Base-by-base conservation (phyloP, 2,113 vertebrate species). In the Grus americana region DNA sequence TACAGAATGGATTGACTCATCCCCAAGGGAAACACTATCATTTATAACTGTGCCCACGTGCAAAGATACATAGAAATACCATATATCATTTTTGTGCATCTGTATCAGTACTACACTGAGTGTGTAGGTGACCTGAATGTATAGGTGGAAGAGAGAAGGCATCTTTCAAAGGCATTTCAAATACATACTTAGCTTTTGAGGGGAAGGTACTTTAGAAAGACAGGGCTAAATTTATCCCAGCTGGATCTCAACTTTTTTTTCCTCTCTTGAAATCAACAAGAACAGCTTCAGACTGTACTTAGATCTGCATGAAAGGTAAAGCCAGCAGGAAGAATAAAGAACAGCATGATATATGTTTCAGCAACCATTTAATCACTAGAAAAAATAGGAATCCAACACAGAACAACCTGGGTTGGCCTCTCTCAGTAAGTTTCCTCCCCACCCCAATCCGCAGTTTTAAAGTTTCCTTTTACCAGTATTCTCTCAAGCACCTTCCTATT, bases 111-210 rank as follows among this genome's bases (percentile, higher is more conserved):
- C 44, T 23, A 46, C 21, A 20, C 20, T 4, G 15, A 34, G 49
- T 6, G 26, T 38, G 76, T 21, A 72, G 42, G 62, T 62, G 66
- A 90, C 20, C 46, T 65, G 17, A 94, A 82, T 0, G 3, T 38
- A 86, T 0, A 91, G 29, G 32, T 61, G 27, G 58, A 63, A 24
- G 34, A 70, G 23, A 84, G 32, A 85, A 46, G 23, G 34, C 42
- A 63, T 44, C 61, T 90, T 78, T 36, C 50, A 62, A 63, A 44
- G 34, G 34, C 44, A 61, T 88, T 94, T 82, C 74, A 68, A 74
- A 87, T 21, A 76, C 59, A 70, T 5, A 44, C 30, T 72, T 81
- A 89, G 82, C 46, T 94, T 88, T 42, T 57, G 65, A 96, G 16
- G 22, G 29, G 40, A 87, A 95, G 34, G 18, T 14, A 19, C 15